Conservation (phyloP, 2,797 vertebrate genomes). For the Rallus crepitans region DNA sequence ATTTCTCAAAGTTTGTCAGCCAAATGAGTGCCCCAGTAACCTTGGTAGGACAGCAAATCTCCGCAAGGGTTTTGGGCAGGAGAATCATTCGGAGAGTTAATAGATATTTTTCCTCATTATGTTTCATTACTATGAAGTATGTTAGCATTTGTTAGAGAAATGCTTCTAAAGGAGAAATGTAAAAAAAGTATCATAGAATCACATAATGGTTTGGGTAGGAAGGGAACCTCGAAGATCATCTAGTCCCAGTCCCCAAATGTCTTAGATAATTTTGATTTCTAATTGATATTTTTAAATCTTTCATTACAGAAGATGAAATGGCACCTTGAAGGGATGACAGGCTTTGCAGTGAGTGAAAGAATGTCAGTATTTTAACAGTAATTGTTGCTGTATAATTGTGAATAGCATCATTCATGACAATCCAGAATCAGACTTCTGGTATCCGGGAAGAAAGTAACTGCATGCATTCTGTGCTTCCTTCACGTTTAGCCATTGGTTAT, state of each 20-base stretch:
- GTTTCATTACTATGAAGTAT: background rate
- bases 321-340: background rate
- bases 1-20: conserved; percentile 21
- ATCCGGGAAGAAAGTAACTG: background rate
- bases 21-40: background rate
- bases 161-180: background rate
- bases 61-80: background rate
- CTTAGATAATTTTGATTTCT: background rate
- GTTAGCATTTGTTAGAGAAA: background rate
- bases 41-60: background rate
- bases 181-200: background rate
- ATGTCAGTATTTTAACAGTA: background rate
- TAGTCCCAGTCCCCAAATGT: background rate
- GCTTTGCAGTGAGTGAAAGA: background rate
- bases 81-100: background rate
- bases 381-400: background rate
- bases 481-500: background rate
- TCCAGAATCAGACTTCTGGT: background rate
- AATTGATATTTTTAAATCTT: background rate
- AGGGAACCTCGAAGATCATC: too few species aligned
- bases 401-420: background rate
- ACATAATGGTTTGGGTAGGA: too few species aligned
- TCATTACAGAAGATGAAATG: background rate
- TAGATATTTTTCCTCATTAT: background rate
- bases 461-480: background rate